Evolutionary conservation across 2,888 invertebrate genomes (phyloP), one percentile per base, ranked within the genome.

Genomic region (Ectropis crepuscularia): DNA sequence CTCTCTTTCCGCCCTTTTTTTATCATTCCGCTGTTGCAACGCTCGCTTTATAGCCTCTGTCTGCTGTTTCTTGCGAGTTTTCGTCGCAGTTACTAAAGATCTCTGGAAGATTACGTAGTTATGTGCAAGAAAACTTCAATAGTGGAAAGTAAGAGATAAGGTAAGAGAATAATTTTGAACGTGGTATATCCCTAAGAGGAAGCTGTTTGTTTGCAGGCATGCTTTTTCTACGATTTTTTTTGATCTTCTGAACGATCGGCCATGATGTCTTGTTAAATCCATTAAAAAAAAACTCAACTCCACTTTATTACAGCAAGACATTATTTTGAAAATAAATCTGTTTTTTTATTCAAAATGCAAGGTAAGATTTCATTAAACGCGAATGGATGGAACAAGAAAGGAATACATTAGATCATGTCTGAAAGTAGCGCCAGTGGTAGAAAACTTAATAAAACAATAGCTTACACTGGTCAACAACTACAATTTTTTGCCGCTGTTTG

Each of bases 11-110:
- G 96, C 96, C 6, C 98, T 94, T 82, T 98, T 97, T 80, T 99
- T 98, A 81, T 99, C 99, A 80, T 99, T 99, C 74, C 99, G 98
- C 46, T 98, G 98, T 81, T 98, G 97, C 12, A 99, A 90, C 0
- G 99, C 99, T 87, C 96, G 95, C 78, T 98, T 97, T 62, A 99
- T 98, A 65, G 99, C 95, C 89, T 99, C 99, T 16, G 99, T 99
- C 88, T 99, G 99, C 85, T 99, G 99, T 85, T 99, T 99, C 83
- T 99, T 98, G 16, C 99, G 95, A 0, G 99, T 99, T 86, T 99
- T 99, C 0, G 99, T 99, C 8, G 99, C 99, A 37, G 99, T 99
- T 51, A 99, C 99, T 77, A 99, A 90, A 6, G 99, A 98, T 69
- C 98, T 95, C 97, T 98, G 86, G 37, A 59, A 58, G 36, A 46